Percentiles rank a stretch among this genome's conserved stretches.
Conservation (phyloP, 2,113 vertebrate genomes). For the Lophius piscatorius region DNA sequence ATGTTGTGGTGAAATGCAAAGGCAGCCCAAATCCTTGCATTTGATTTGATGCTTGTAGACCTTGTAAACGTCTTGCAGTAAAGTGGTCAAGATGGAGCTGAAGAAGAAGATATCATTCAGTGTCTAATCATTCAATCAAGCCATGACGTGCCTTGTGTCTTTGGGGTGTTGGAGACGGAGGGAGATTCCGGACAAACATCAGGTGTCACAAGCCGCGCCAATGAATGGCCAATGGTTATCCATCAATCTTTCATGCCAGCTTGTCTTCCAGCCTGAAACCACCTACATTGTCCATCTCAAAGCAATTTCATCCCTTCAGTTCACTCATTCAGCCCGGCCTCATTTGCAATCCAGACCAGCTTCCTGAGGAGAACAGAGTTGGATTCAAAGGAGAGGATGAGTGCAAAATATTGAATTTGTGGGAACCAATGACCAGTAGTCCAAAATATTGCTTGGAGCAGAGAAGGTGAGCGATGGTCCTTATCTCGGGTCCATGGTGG, state of each 20-base stretch:
- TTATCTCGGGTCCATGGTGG: constrained; percentile 60
- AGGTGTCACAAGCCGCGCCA: constrained; percentile 70
- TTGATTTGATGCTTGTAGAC: constrained; percentile 27
- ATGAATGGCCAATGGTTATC: constrained; percentile 80
- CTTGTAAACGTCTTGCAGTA: constrained; percentile 42
- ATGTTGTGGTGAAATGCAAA: constrained; percentile 7
- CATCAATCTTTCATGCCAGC: constrained; percentile 79
- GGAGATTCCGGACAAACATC: constrained; percentile 68
- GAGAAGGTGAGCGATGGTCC: constrained; percentile 56
- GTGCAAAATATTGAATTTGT: constrained; percentile 66
- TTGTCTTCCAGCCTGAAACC: constrained; percentile 65
- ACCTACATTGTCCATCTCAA: constrained; percentile 78
- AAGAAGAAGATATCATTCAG: constrained; percentile 74
- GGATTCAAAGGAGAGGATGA: constrained; percentile 40
- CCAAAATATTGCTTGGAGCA: constrained; percentile 61
- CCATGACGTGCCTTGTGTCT: constrained; percentile 47
- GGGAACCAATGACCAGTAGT: constrained; percentile 41
- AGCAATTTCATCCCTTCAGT: constrained; percentile 75
- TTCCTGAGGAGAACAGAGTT: constrained; percentile 43
- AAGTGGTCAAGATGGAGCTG: constrained; percentile 56
- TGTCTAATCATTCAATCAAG: constrained; percentile 70
- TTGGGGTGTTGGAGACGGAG: constrained; percentile 52
- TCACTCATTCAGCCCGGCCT: constrained; percentile 75
- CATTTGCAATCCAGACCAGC: constrained; percentile 69
- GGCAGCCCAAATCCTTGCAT: constrained; percentile 17